These are phyloP conservation scores for Botrylloides violaceus DNA, from an alignment of 23 tunicate genomes.

Conservation along the genomic window DNA sequence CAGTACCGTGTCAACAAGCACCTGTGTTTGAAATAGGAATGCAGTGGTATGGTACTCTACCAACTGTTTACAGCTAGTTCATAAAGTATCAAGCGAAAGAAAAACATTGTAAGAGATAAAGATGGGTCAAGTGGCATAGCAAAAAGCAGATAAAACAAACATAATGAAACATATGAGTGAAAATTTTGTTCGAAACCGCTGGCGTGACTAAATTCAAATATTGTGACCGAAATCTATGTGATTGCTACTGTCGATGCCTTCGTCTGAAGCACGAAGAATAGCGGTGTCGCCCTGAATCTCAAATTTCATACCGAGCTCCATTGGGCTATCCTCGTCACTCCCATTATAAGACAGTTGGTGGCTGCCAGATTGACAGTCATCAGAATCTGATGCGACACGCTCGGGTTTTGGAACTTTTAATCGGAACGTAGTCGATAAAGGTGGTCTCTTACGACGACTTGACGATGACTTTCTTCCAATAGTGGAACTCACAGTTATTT, in stretches of 20 bases:
- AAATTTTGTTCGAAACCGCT: no score
- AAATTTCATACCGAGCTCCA: neutral
- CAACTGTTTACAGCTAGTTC: neutral
- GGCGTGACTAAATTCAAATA: no score
- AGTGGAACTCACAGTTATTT: neutral
- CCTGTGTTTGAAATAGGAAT: neutral
- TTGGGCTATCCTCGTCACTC: neutral
- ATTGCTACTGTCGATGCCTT: no score
- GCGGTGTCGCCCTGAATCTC: conserved; percentile 15
- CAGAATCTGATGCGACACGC: neutral
- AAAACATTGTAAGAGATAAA: neutral
- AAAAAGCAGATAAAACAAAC: no score
- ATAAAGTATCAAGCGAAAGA: neutral
- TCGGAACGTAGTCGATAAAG: neutral
- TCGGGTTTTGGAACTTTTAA: neutral
- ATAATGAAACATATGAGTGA: no score
- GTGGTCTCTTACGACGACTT: neutral
- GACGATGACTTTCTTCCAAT: neutral
- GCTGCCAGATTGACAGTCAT: no score
- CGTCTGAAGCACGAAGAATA: neutral
- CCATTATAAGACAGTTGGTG: neutral
- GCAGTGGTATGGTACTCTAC: no score
- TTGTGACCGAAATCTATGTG: neutral
- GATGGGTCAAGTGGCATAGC: no score
- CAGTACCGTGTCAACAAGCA: neutral